Conservation (phyloP, 35 echinoderm and acorn worm genomes). For the Apostichopus parvimensis region DNA sequence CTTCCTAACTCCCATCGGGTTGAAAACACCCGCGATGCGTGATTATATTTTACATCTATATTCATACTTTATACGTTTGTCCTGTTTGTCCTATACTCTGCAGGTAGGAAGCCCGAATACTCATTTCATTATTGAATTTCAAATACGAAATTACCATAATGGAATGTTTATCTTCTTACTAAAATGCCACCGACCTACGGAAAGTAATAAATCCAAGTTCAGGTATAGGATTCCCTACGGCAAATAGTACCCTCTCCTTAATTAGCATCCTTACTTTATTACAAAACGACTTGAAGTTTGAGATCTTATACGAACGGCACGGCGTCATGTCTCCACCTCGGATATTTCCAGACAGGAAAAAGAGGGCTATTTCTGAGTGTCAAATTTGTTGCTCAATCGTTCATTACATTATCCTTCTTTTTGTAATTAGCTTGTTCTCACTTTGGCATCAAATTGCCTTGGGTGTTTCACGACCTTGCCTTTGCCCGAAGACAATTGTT, state of each 20-base stretch:
- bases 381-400: neutral
- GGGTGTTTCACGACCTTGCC: neutral
- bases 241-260: neutral
- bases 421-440: neutral
- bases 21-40: too few relatives aligned
- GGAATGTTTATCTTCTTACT: conserved; percentile 8
- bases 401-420: neutral
- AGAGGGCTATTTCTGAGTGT: neutral
- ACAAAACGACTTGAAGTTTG: neutral
- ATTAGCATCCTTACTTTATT: neutral
- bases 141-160: conserved; percentile 5
- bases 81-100: too few relatives aligned
- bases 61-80: too few relatives aligned
- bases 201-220: neutral
- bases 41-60: too few relatives aligned
- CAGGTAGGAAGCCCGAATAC: too few relatives aligned
- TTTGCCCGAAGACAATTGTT: neutral
- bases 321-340: neutral
- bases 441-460: neutral
- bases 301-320: too few relatives aligned
- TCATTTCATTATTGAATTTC: conserved; percentile 5
- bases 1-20: neutral
- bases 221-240: neutral
- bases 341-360: neutral
- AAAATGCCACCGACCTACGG: neutral